Evolutionary conservation across 2,797 vertebrate species (phyloP), one percentile per base, ranked within the genome.

Genomic region (Cuculus canorus): DNA sequence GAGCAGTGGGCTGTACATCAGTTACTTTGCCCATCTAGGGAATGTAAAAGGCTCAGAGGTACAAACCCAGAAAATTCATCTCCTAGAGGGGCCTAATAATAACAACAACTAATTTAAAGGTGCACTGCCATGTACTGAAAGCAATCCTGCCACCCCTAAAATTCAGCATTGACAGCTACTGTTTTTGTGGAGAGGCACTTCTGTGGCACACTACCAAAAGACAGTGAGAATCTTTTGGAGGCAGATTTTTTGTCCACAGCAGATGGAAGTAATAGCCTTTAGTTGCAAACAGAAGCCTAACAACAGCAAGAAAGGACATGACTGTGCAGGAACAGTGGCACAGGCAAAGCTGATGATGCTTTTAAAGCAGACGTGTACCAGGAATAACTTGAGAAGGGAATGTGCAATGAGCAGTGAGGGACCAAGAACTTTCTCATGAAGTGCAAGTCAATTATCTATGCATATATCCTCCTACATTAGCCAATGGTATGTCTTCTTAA

Each of bases 221-320:
- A 81, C 60, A 90, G 45, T 7, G 23, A 73, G 35, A 88, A 66
- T 57, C 86, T 93, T 84, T 92, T 70, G 82, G 57, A 93, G 59
- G 64, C 52, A 87, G 68, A 39, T 79, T 86, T 93, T 93, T 84
- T 90, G 68, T 64, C 81, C 64, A 85, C 17, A 85, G 75, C 92
- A 95, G 88, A 87, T 93, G 90, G 88, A 90, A 93, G n/a, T 45
- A 77, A 75, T 83, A 93, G 93, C 57, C 48, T 92, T 82, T 76
- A 61, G 68, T 43, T 93, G 61, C 92, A 96, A 95, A 95, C 84
- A 96, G 60, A 93, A 96, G 41, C 68, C 47, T 68, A 60, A 73
- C 32, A 86, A 84, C 43, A 86, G 56, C 75, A 83, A 89, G 60
- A 91, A 85, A 82, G 82, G 41, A 86, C 86, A 53, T 1, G 25